A percentile compares a stretch with the other conserved stretches of the same genome.
phyloP scores from a whole-genome alignment of 2,888 invertebrate genomes.

The Phytoseiulus persimilis region DNA sequence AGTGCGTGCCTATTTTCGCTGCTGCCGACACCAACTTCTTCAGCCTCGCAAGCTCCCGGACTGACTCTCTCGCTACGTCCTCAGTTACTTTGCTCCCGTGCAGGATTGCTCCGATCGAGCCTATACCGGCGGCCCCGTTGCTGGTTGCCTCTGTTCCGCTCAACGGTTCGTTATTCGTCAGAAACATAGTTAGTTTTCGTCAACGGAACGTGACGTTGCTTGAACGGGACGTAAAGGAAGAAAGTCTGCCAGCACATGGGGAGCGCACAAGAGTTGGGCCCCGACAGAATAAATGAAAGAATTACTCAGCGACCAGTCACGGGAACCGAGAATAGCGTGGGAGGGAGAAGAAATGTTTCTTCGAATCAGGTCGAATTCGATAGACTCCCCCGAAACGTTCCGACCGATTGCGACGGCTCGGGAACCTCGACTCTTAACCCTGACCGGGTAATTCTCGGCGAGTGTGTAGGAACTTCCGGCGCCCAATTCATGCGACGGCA shows the following conservation, averaged over 20 bases:
- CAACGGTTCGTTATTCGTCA: neutral
- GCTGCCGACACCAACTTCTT: too few species aligned
- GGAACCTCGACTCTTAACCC: too few species aligned
- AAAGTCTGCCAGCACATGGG: neutral
- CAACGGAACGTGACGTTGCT: neutral
- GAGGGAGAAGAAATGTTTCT: neutral
- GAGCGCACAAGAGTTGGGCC: neutral
- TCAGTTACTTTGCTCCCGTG: neutral
- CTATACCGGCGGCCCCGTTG: neutral
- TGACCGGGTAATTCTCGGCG: too few species aligned
- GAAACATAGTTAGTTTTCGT: neutral
- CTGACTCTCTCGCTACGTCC: too few species aligned
- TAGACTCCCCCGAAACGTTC: neutral
- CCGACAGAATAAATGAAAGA: neutral
- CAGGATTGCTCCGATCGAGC: neutral
- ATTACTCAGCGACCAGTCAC: neutral
- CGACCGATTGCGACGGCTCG: neutral
- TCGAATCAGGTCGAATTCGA: neutral
- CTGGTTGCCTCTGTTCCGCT: neutral
- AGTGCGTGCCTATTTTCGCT: too few species aligned
- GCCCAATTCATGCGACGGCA: too few species aligned
- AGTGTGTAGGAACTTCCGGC: too few species aligned
- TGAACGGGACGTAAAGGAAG: neutral
- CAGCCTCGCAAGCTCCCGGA: too few species aligned
- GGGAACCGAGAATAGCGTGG: neutral